Percentiles rank a stretch among this genome's conserved stretches.
These are phyloP conservation scores for Calosoma granatense DNA, from an alignment of 1,140 invertebrate genomes.

Conservation along the genomic window DNA sequence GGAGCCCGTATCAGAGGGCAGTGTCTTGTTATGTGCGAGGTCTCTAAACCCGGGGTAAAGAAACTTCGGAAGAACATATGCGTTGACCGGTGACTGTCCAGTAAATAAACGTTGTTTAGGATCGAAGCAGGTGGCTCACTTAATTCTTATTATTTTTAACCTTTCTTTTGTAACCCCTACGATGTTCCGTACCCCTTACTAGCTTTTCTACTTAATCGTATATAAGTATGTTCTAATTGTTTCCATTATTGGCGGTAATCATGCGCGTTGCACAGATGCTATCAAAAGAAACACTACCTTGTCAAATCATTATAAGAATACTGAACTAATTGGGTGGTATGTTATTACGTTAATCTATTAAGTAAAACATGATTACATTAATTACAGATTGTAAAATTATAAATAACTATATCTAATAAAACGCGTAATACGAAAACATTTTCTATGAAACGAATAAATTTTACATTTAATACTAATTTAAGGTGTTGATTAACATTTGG, in stretches of 20 bases:
- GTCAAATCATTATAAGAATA: too few species aligned
- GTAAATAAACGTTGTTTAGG: conserved; percentile 5
- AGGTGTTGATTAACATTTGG: too few species aligned
- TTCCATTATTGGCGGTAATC: not conserved
- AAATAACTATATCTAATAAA: too few species aligned
- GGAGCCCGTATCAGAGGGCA: not conserved
- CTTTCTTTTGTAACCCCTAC: not conserved
- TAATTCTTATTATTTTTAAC: not conserved
- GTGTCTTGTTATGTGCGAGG: not conserved
- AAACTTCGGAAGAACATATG: not conserved
- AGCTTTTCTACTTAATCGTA: not conserved
- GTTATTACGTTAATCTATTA: too few species aligned
- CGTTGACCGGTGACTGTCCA: not conserved
- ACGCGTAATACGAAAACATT: too few species aligned
- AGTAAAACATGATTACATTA: too few species aligned
- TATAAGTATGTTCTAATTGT: not conserved
- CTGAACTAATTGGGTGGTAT: too few species aligned
- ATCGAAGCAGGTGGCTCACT: conserved; percentile 2
- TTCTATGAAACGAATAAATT: too few species aligned
- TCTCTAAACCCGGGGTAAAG: not conserved
- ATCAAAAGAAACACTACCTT: too few species aligned
- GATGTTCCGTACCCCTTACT: not conserved
- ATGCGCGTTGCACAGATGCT: not conserved
- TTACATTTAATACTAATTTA: too few species aligned
- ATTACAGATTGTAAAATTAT: too few species aligned